Conservation (phyloP, 2,113 vertebrate genomes). For the Lophochroa leadbeateri region DNA sequence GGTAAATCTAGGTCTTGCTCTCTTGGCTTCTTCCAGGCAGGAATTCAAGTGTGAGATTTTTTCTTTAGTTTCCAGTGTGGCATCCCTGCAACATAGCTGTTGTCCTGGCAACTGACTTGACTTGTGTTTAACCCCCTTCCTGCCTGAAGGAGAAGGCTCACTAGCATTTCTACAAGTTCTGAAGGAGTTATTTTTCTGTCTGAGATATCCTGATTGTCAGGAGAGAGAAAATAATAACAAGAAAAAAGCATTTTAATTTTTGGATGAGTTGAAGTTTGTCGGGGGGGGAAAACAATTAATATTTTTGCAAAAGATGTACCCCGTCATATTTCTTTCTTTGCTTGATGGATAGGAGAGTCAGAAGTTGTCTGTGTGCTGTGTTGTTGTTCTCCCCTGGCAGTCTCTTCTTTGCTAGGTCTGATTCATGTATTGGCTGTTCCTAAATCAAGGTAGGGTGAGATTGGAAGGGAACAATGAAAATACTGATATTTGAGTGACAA, state of each 20-base stretch:
- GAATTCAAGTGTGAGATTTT: neutral
- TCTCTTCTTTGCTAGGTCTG: neutral
- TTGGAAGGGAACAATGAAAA: neutral
- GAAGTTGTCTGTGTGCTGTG: neutral
- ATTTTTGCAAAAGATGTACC: neutral
- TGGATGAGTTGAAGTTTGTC: neutral
- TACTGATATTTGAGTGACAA: neutral
- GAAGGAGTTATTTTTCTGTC: neutral
- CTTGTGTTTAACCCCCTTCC: neutral
- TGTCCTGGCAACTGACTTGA: neutral
- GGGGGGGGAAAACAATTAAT: neutral
- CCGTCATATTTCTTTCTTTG: neutral
- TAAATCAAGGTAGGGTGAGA: neutral
- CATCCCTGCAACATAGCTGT: neutral
- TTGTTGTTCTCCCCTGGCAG: neutral
- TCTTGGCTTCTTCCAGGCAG: neutral
- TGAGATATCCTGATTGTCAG: neutral
- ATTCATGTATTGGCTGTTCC: neutral
- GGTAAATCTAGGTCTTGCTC: constrained; percentile 73
- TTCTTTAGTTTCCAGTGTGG: neutral
- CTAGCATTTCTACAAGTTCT: neutral
- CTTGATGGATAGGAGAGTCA: neutral
- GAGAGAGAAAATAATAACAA: neutral
- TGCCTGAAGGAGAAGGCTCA: neutral
- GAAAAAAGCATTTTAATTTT: neutral